Percentiles rank a stretch among this genome's conserved stretches.
These are phyloP conservation scores for Stegodyphus dumicola DNA, from an alignment of 1,140 invertebrate species.

Conservation along the genomic window DNA sequence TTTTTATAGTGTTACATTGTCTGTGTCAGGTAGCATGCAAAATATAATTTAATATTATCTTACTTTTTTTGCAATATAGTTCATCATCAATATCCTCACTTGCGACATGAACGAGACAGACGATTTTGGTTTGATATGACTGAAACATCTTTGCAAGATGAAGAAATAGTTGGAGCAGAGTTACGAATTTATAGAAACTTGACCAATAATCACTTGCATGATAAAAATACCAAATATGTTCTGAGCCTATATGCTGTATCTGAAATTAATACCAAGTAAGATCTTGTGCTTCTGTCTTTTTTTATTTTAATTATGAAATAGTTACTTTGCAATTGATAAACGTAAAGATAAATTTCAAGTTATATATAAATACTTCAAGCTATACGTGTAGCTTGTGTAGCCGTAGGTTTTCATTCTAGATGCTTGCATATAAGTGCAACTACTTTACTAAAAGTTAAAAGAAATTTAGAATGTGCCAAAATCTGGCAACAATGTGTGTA, in stretches of 20 bases:
- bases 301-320: background rate
- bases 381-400: no score
- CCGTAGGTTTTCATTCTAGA: no score
- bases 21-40: no score
- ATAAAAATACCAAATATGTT: conserved; percentile 12
- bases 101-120: conserved; percentile 83
- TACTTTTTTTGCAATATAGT: conserved; percentile 15
- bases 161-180: conserved; percentile 85
- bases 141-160: conserved; percentile 78
- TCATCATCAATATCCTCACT: conserved; percentile 63
- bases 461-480: no score
- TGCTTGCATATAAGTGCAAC: no score
- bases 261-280: conserved; percentile 24
- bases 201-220: background rate
- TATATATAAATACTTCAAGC: no score
- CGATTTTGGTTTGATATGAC: conserved; percentile 92
- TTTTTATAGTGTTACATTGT: no score
- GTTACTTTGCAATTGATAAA: no score
- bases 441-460: no score
- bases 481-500: no score
- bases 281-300: background rate
- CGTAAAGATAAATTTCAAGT: no score
- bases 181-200: conserved; percentile 81
- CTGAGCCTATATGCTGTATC: conserved; percentile 30
- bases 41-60: no score